Evolutionary conservation across 2,888 invertebrate species (phyloP), one percentile per base, ranked within the genome.

Genomic region (Neelides folsomi): DNA sequence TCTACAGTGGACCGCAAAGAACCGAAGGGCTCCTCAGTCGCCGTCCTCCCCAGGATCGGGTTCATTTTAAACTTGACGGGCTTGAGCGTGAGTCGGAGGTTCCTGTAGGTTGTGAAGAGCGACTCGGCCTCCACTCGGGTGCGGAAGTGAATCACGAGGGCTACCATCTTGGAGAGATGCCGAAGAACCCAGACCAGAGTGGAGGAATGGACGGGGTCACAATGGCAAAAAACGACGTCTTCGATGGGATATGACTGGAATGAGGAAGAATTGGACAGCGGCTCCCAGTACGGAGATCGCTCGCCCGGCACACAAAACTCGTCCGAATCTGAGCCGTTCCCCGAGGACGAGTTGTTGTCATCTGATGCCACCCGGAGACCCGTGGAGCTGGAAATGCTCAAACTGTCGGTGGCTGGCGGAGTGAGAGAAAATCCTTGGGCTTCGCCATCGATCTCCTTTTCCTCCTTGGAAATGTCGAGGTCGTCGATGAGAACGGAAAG

Each of bases 201-300:
- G 40, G 60, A 59, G 3, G 64, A 58, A 27, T 64, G 62, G 38
- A 56, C 54, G 43, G 57, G 49, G 54, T 64, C 64, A 48, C 59
- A 61, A 49, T 64, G 64, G 43, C 64, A 64, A 38, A 64, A 64
- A 18, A 64, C 60, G 15, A 64, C 62, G 42, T 64, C 62, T 44
- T 64, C 64, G 45, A 64, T 60, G n/a, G 60, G 60, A 42, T 64
- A 64, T n/a, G 60, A 62, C 52, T 64, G 62, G 46, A 61, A 62
- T 20, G 59, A 62, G 12, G 59, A 58, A 10, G 60, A 46, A 45
- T 64, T 62, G 18, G 64, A 60, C 41, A 64, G 54, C 2, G 55
- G 58, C 45, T 64, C 64, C 64, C 64, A 64, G 47, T 52, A 57
- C 10, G 59, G 59, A 2, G 59, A 60, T n/a, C 49, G 48, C 34